phyloP scores from a whole-genome alignment of 2,113 vertebrate genomes.

The Recurvirostra avosetta region DNA sequence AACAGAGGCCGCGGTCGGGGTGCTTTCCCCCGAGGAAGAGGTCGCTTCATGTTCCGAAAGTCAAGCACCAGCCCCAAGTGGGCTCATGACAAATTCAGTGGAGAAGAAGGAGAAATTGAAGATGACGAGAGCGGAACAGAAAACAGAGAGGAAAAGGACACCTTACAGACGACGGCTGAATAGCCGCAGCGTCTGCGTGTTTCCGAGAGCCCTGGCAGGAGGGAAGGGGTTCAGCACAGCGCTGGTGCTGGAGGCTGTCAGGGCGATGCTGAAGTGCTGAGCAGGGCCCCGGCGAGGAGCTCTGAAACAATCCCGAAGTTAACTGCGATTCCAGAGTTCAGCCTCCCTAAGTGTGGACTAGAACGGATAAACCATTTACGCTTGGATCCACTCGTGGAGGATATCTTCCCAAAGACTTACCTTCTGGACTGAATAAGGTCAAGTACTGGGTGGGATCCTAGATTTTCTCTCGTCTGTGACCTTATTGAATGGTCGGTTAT shows the following conservation, averaged over 20 bases:
- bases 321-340: slow-evolving; percentile 9
- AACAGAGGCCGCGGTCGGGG: slow-evolving; percentile 82
- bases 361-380: neutral
- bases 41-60: slow-evolving; percentile 91
- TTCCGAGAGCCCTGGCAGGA: slow-evolving; percentile 22
- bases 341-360: neutral
- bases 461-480: slow-evolving; percentile 16
- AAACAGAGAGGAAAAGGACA: slow-evolving; percentile 80
- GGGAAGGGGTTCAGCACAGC: neutral
- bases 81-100: slow-evolving; percentile 90
- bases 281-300: slow-evolving; percentile 34
- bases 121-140: slow-evolving; percentile 82
- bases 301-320: neutral
- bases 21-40: slow-evolving; percentile 78
- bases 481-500: slow-evolving; percentile 31
- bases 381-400: slow-evolving; percentile 20
- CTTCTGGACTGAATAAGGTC: slow-evolving; percentile 24
- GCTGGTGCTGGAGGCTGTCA: slow-evolving; percentile 4
- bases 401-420: slow-evolving; percentile 53
- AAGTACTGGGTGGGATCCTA: slow-evolving; percentile 4
- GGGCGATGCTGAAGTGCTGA: slow-evolving; percentile 23
- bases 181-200: neutral
- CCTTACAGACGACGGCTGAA: slow-evolving; percentile 65
- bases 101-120: slow-evolving; percentile 82
- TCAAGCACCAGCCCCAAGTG: slow-evolving; percentile 86